Base-by-base conservation (phyloP, 2,888 invertebrate genomes). In the Eilema sororculum region DNA sequence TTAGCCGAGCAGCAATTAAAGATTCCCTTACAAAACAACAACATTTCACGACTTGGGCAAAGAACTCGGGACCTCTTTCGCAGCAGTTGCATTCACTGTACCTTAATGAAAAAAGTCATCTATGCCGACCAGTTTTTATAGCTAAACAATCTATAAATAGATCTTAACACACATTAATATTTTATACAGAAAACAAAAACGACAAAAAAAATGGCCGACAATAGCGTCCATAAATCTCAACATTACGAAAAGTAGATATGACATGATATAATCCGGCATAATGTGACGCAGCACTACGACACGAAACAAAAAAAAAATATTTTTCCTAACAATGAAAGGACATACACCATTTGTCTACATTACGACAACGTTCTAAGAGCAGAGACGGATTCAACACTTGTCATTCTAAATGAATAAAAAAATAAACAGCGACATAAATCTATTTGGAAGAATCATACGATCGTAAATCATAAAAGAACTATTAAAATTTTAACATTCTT, bases 391-490 rank as follows among this genome's bases (percentile, higher is more conserved):
- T 65, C 46, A 60, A 58, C 69, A 78, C 77, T 68, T 74, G 77
- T 80, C 81, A 80, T 72, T 74, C 46, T 22, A 20, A 67, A 13
- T 57, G 60, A 62, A 68, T 70, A 77, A 82, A 77, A 80, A 78
- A 77, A 81, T 68, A 78, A 75, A 81, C 69, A 68, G 22, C 20
- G 2, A 52, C 33, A 73, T 80, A 80, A 82, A 82, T 82, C 76
- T 76, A 60, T 70, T 61, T 62, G 67, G 73, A 72, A 71, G 83
- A 81, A 77, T 80, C 72, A 74, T 77, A 75, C 0, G 73, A 63
- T 70, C 81, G 68, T 81, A 81, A 81, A 81, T 82, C 77, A 76
- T 68, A 61, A 20, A n/a, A 64, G 64, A 69, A 77, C 76, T 76
- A 67, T 76, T 76, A 80, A 81, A 82, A 77, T 67, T 70, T 74